phyloP scores from a whole-genome alignment of 1,140 invertebrate species.

The Onthophagus taurus region DNA sequence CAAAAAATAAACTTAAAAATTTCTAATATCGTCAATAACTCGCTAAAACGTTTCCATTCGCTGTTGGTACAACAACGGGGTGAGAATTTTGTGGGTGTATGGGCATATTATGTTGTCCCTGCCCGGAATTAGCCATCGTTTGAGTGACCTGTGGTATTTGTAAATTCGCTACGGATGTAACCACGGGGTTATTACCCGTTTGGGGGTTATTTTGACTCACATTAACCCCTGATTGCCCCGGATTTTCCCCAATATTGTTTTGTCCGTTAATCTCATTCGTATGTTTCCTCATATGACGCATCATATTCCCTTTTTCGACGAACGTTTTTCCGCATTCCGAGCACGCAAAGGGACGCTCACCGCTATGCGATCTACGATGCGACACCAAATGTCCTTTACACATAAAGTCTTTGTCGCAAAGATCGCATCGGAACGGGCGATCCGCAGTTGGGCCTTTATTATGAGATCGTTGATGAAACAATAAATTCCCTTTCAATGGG shows the following conservation, averaged over 20 bases:
- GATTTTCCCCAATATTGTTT: conserved; percentile 24
- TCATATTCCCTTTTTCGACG: conserved; percentile 65
- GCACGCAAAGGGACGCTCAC: conserved; percentile 71
- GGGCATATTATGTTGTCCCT: conserved; percentile 25
- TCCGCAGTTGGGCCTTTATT: conserved; percentile 76
- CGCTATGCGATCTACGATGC: conserved; percentile 81
- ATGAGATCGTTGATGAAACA: conserved; percentile 94
- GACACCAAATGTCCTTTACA: conserved; percentile 89
- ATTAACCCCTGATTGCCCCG: background rate
- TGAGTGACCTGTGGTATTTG: conserved; percentile 26
- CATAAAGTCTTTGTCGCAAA: conserved; percentile 95
- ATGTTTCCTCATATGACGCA: conserved; percentile 49
- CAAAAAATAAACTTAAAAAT: background rate
- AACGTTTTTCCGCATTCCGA: conserved; percentile 69
- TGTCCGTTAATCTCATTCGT: conserved; percentile 36
- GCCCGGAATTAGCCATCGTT: conserved; percentile 14
- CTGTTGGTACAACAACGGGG: conserved; percentile 33
- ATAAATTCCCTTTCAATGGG: conserved; percentile 74
- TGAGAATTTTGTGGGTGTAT: conserved; percentile 30
- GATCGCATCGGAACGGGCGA: conserved; percentile 86
- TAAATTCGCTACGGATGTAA: conserved; percentile 17
- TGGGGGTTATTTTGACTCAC: conserved; percentile 4
- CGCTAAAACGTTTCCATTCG: conserved; percentile 34
- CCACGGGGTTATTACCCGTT: conserved; percentile 16
- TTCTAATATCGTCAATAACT: conserved; percentile 25